phyloP scores from a whole-genome alignment of 2,888 invertebrate genomes.

The Euproctis similis region DNA sequence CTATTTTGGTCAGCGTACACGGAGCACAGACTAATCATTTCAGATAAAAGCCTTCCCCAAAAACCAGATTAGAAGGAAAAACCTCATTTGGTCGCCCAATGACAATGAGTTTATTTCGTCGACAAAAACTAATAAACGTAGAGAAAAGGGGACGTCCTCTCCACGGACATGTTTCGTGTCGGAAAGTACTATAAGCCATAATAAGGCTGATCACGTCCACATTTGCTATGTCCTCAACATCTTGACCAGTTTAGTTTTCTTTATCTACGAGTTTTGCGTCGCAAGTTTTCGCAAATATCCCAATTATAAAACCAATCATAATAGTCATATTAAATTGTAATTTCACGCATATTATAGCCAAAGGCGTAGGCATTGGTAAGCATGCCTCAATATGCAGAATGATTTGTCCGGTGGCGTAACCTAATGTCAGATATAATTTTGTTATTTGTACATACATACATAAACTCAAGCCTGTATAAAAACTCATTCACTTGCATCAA shows the following conservation, averaged over 20 bases:
- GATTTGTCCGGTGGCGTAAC: too few relatives aligned
- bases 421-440: too few relatives aligned
- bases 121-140: conserved; percentile 41
- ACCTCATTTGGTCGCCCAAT: conserved; percentile 29
- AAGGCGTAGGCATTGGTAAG: too few relatives aligned
- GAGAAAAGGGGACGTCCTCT: conserved; percentile 32
- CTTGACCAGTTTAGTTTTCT: conserved; percentile 21
- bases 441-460: too few relatives aligned
- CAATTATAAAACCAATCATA: too few relatives aligned
- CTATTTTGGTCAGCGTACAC: too few relatives aligned
- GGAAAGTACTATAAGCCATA: conserved; percentile 20
- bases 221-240: conserved; percentile 21
- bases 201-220: conserved; percentile 22
- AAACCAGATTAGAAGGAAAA: conserved; percentile 33
- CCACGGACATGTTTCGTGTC: conserved; percentile 37
- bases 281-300: too few relatives aligned
- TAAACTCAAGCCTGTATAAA: too few relatives aligned
- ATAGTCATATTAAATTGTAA: too few relatives aligned
- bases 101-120: conserved; percentile 37
- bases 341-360: too few relatives aligned
- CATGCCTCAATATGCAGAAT: too few relatives aligned
- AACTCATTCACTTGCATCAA: too few relatives aligned
- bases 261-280: conserved; percentile 14
- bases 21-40: conserved; percentile 20
- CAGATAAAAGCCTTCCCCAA: conserved; percentile 23